A percentile compares a stretch with the other conserved stretches of the same genome.
phyloP scores from a whole-genome alignment of 2,113 vertebrate genomes.

The Rhombomys opimus region DNA sequence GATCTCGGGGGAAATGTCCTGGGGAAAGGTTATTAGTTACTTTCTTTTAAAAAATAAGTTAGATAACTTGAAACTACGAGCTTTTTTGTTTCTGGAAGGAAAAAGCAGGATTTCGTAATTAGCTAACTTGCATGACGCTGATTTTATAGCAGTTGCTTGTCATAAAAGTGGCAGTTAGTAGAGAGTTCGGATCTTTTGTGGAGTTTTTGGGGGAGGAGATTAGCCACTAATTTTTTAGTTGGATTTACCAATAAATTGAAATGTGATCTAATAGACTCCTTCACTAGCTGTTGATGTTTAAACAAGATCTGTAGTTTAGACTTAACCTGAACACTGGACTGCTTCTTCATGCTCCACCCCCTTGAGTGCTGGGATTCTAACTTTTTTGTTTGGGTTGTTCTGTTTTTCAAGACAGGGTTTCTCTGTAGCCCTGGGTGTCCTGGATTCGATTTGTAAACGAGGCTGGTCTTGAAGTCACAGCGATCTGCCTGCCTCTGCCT shows the following conservation, averaged over 20 bases:
- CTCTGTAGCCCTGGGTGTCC: neutral
- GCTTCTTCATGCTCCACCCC: neutral
- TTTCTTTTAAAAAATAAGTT: neutral
- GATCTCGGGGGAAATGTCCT: neutral
- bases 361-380: neutral
- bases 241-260: neutral
- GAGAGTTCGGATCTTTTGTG: neutral
- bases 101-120: neutral
- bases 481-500: neutral
- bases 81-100: conserved; percentile 10
- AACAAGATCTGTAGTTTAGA: too few species aligned
- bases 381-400: neutral
- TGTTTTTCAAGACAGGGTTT: neutral
- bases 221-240: neutral
- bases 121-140: neutral
- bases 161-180: neutral
- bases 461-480: neutral
- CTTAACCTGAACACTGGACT: neutral
- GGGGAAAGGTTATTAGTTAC: neutral
- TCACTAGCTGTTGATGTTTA: neutral
- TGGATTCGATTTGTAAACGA: too few species aligned
- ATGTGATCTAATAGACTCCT: neutral
- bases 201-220: neutral
- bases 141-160: neutral
- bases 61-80: neutral